These are phyloP conservation scores for Lemur catta DNA, from an alignment of 2,797 vertebrate genomes.

Conservation along the genomic window DNA sequence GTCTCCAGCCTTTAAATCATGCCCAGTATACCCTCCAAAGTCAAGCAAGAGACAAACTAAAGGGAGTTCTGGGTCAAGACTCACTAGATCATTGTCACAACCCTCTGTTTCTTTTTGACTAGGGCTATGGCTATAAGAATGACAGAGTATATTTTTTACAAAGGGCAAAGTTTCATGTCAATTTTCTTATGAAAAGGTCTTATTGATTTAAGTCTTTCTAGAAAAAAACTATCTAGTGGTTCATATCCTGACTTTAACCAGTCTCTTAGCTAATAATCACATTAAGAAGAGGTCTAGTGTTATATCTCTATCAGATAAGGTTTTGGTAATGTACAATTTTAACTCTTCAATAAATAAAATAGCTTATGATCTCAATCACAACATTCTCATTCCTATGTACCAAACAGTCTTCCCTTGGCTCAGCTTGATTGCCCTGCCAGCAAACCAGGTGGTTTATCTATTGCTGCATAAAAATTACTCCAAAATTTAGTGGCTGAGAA, in stretches of 20 bases:
- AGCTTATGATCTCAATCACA: conserved; percentile 7
- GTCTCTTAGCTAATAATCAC: neutral
- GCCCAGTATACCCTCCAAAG: neutral
- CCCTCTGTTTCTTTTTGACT: neutral
- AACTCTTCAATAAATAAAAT: conserved; percentile 63
- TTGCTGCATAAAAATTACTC: neutral
- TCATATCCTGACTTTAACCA: neutral
- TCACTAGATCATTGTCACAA: neutral
- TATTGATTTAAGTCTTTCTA: conserved; percentile 13
- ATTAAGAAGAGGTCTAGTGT: conserved; percentile 11
- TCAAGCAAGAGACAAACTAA: conserved; percentile 9
- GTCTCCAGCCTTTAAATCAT: neutral
- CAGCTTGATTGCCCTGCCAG: neutral
- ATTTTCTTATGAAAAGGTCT: conserved; percentile 1
- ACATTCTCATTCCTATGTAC: neutral
- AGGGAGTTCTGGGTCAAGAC: neutral
- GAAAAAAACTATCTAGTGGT: neutral
- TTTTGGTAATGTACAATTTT: conserved; percentile 61
- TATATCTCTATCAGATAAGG: conserved; percentile 53
- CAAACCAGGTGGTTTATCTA: neutral
- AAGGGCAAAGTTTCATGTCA: conserved; percentile 23
- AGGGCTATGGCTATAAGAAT: neutral
- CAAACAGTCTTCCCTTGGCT: neutral
- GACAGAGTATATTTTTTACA: neutral
- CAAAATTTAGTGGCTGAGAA: neutral